phyloP scores from a whole-genome alignment of 1,140 invertebrate genomes.

The Apis dorsata region DNA sequence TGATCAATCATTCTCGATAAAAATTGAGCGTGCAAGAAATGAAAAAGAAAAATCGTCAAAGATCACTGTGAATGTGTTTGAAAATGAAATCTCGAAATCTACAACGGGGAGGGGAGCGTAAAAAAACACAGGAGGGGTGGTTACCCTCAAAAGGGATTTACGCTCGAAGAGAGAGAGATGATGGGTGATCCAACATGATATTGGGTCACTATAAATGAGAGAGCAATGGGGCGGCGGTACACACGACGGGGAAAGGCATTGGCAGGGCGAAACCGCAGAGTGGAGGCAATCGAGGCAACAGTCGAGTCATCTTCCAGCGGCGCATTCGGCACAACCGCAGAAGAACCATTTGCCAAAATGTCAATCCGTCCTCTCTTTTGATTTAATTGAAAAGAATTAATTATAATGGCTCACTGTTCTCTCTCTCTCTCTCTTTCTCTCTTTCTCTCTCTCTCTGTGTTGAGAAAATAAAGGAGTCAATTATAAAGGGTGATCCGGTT shows the following conservation, averaged over 20 bases:
- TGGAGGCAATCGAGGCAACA: conserved; percentile 47
- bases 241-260: conserved; percentile 65
- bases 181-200: conserved; percentile 67
- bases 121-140: not conserved
- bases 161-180: conserved; percentile 13
- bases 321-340: conserved; percentile 46
- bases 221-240: conserved; percentile 44
- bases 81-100: not conserved
- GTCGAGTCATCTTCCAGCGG: conserved; percentile 45
- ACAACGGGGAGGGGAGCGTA: not conserved
- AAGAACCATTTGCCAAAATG: conserved; percentile 44
- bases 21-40: no score
- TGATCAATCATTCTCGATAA: no score
- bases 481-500: no score
- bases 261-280: conserved; percentile 73
- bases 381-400: conserved; percentile 25
- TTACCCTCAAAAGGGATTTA: conserved; percentile 2
- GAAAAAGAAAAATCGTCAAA: no score
- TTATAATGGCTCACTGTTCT: not conserved
- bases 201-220: conserved; percentile 68
- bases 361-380: conserved; percentile 1
- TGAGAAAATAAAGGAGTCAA: not conserved
- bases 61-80: not conserved
- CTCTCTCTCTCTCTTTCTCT: no score
- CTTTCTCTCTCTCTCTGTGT: no score